phyloP scores from a whole-genome alignment of 2,113 vertebrate genomes.

The Peromyscus leucopus region DNA sequence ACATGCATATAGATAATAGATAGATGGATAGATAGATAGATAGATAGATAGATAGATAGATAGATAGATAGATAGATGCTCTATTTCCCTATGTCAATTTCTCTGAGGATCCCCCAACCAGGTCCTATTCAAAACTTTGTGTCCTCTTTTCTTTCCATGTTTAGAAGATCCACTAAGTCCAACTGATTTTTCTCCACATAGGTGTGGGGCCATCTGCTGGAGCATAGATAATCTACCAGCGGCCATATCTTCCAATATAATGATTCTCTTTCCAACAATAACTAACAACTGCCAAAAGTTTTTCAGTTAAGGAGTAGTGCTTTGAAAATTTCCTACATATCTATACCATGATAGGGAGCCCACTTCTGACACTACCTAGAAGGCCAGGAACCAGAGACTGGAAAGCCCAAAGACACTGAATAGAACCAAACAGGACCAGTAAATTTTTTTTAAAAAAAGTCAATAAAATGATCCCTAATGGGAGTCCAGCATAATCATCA shows the following conservation, averaged over 20 bases:
- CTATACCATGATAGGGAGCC: not conserved
- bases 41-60: no score
- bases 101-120: no score
- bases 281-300: not conserved
- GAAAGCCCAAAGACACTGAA: not conserved
- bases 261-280: not conserved
- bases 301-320: not conserved
- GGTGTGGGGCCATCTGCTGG: not conserved
- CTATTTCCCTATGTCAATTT: no score
- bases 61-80: no score
- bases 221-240: not conserved
- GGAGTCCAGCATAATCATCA: not conserved
- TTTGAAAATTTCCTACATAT: not conserved
- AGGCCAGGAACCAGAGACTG: not conserved
- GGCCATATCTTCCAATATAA: not conserved
- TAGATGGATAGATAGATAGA: no score
- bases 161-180: no score
- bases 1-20: no score
- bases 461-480: not conserved
- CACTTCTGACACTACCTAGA: no score
- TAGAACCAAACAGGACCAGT: not conserved
- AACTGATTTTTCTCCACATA: no score
- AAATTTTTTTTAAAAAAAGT: not conserved
- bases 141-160: no score
- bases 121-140: no score